Base-by-base conservation (phyloP, 2,797 vertebrate genomes). In the Halcyon smyrnensis region DNA sequence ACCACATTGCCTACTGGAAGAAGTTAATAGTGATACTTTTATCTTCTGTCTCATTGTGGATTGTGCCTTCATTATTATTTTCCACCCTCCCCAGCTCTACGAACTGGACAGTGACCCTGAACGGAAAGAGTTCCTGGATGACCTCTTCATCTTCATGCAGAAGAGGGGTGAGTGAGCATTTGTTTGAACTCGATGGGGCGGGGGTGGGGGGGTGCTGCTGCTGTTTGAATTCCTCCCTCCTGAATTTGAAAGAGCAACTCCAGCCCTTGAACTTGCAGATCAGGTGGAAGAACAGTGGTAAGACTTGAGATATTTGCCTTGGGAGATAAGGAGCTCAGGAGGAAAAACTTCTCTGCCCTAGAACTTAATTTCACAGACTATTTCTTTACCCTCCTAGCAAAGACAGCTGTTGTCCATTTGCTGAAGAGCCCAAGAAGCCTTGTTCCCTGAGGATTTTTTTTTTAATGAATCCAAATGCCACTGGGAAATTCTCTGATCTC, bases 111-210 rank as follows among this genome's bases (percentile, higher is more conserved):
- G 96, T 28, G 98, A 98, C 53, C 98, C 98, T 3, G 98, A 98
- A 81, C 89, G 98, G 80, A 98, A 98, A 23, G 98, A 98, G 43
- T 98, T 98, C 97, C 95, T 98, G 97, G 98, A 98, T 59, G 98
- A 98, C 70, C 98, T 98, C 62, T 98, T 98, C 88, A 15, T 98
- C 93, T 98, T 98, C 56, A 98, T 98, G 98, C 98, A 98, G 96
- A 98, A 98, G 93, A 98, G 98, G 84, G 98, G 98, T 98, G 93
- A 98, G 98, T 98, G 75, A 43, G 25, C 53, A 3, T 51, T 48
- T 25, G 2, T 46, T 77, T 24, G 53, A n/a, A 32, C 37, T 62
- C 15, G 5, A 4, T 6, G 27, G 3, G 37, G 34, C 57, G 5
- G 6, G 62, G 45, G 10, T 43, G 15, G 32, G 59, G 5, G 15